These are phyloP conservation scores for Chaitophorus viminalis DNA, from an alignment of 2,888 invertebrate genomes.

Conservation along the genomic window DNA sequence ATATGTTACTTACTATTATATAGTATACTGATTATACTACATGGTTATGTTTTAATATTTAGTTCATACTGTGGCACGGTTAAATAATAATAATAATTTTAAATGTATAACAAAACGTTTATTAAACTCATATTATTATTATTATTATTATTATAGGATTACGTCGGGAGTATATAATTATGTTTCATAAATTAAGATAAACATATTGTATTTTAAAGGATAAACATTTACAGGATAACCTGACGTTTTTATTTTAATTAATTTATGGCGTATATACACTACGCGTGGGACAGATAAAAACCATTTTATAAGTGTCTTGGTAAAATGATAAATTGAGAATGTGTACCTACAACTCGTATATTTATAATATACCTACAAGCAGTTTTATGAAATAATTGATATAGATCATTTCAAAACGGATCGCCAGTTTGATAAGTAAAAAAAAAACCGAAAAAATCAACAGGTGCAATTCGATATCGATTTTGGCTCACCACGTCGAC, in stretches of 20 bases:
- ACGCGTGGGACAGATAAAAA: constrained; percentile 12
- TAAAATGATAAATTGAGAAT: constrained; percentile 13
- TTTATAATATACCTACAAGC: not conserved
- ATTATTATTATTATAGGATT: not conserved
- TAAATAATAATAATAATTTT: not conserved
- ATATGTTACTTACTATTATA: too few species aligned
- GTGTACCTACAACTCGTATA: not conserved
- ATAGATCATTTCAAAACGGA: not conserved
- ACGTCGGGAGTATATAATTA: not conserved
- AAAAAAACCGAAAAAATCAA: not conserved
- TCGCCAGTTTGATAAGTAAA: not conserved
- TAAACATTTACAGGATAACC: constrained; percentile 31
- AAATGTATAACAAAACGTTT: not conserved
- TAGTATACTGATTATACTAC: too few species aligned
- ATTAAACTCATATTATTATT: too few species aligned
- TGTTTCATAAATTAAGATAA: constrained; percentile 54
- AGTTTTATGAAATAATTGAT: not conserved
- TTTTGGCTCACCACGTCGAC: not conserved
- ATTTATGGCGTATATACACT: constrained; percentile 1
- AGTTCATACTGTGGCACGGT: too few species aligned
- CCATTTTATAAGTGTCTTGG: not conserved
- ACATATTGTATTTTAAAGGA: not conserved
- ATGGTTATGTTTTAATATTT: too few species aligned
- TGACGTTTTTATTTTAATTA: constrained; percentile 46
- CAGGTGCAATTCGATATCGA: not conserved